phyloP scores from a whole-genome alignment of 2,113 vertebrate species.

The Heterotis niloticus region DNA sequence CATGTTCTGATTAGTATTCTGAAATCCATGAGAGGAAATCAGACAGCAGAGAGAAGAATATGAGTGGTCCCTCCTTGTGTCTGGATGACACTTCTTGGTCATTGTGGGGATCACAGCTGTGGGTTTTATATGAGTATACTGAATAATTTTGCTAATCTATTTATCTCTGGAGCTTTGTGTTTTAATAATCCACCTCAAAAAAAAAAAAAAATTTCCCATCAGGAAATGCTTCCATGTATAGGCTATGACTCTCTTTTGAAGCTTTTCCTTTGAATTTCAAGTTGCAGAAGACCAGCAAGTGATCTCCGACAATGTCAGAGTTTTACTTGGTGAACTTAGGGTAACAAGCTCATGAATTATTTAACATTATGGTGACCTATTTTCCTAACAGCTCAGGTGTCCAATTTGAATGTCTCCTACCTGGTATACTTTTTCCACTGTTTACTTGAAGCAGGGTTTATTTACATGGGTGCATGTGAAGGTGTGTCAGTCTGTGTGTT shows the following conservation, averaged over 20 bases:
- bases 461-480: background rate
- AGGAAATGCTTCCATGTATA: background rate
- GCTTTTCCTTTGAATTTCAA: background rate
- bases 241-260: background rate
- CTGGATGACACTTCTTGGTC: background rate
- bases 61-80: background rate
- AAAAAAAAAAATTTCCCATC: background rate
- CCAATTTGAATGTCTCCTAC: constrained; percentile 5
- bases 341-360: background rate
- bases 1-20: background rate
- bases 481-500: background rate
- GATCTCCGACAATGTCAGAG: background rate
- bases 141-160: background rate
- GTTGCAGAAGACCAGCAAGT: background rate
- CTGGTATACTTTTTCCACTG: constrained; percentile 16
- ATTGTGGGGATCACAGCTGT: background rate
- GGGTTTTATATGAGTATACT: background rate
- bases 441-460: background rate
- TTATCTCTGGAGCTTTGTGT: constrained; percentile 2
- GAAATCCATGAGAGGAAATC: constrained; percentile 1
- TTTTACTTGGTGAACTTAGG: constrained; percentile 2
- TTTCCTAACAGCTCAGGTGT: constrained; percentile 13
- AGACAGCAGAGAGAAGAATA: constrained; percentile 16
- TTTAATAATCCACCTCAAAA: constrained; percentile 5
- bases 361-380: constrained; percentile 10